These are phyloP conservation scores for Bruchidius siliquastri DNA, from an alignment of 2,888 invertebrate genomes.

Conservation along the genomic window DNA sequence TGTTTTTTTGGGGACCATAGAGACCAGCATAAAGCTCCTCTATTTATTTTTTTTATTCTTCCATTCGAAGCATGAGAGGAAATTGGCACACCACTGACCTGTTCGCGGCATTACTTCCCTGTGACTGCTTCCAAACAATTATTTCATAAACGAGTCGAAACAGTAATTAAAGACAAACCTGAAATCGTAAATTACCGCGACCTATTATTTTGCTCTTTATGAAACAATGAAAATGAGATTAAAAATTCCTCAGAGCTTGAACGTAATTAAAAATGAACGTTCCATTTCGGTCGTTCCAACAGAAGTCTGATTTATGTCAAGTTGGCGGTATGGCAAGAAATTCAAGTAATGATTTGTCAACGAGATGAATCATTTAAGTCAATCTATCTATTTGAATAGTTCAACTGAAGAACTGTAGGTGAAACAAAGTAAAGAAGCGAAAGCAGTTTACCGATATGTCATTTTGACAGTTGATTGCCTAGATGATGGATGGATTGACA, in stretches of 20 bases:
- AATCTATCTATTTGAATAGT: too few species aligned
- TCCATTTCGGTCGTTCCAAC: neutral
- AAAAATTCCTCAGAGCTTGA: neutral
- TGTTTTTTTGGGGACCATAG: too few species aligned
- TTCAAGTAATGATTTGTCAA: neutral
- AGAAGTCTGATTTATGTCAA: neutral
- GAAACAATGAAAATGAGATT: neutral
- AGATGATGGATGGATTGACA: too few species aligned
- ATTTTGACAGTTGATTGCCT: too few species aligned
- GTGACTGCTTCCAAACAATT: neutral
- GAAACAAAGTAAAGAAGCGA: too few species aligned
- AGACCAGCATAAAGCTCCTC: too few species aligned
- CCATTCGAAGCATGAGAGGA: too few species aligned
- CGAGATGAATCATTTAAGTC: too few species aligned
- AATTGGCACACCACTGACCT: neutral
- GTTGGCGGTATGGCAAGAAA: neutral
- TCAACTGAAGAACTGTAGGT: too few species aligned
- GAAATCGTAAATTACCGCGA: neutral
- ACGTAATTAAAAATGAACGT: neutral
- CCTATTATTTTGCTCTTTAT: neutral
- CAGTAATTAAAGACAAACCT: neutral
- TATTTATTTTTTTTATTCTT: too few species aligned
- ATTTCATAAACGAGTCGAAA: neutral
- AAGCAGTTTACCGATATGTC: too few species aligned
- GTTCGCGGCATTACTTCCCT: neutral